phyloP scores from a whole-genome alignment of 1,140 invertebrate genomes.

The Coenobita brevimanus region DNA sequence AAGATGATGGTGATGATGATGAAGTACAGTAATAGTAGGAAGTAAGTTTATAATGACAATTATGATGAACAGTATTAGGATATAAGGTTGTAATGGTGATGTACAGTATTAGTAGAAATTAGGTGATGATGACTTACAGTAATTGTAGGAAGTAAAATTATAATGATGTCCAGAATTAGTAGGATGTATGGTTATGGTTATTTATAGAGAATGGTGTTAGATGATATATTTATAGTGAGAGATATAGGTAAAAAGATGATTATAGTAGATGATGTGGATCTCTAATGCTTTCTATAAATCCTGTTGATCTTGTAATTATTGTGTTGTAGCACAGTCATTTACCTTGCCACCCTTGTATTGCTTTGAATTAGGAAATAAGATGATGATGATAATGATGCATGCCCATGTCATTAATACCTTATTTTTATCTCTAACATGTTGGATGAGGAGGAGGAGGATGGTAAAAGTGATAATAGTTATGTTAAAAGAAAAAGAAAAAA shows the following conservation, averaged over 20 bases:
- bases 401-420: no score
- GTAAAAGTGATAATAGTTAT: background rate
- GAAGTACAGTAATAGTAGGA: background rate
- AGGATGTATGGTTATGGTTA: background rate
- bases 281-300: background rate
- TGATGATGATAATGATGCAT: no score
- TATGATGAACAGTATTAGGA: no score
- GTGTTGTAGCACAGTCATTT: no score
- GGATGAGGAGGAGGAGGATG: background rate
- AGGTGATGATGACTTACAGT: background rate
- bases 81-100: no score
- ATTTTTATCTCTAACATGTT: no score
- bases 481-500: background rate
- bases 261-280: background rate
- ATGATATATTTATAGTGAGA: background rate
- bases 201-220: background rate
- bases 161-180: background rate
- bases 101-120: background rate
- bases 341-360: no score
- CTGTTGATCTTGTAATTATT: background rate
- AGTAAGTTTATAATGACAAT: no score
- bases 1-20: background rate
- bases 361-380: no score
- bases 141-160: background rate
- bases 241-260: background rate